Percentiles rank a stretch among this genome's conserved stretches.
phyloP scores from a whole-genome alignment of 1,140 invertebrate species.

The Drosophila kanapiae region DNA sequence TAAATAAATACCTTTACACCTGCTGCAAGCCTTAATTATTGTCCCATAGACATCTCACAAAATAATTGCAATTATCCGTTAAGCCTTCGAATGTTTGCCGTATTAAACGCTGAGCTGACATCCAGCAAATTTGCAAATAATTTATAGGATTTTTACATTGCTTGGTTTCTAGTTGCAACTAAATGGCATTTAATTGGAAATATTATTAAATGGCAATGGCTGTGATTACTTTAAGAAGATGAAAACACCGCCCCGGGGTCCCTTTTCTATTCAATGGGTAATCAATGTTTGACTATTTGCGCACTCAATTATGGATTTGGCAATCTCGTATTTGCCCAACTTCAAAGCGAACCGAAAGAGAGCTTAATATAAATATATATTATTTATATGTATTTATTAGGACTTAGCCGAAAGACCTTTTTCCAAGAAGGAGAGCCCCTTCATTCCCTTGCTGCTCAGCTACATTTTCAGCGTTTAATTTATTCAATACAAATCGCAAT shows the following conservation, averaged over 20 bases:
- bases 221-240: constrained; percentile 13
- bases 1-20: neutral
- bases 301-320: constrained; percentile 43
- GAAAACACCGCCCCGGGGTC: constrained; percentile 12
- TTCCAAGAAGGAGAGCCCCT: neutral
- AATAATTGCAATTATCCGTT: neutral
- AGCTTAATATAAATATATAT: constrained; percentile 9
- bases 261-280: constrained; percentile 11
- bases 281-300: constrained; percentile 33
- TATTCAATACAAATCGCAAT: constrained; percentile 59
- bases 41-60: neutral
- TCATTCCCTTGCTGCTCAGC: neutral
- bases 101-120: neutral
- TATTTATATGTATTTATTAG: constrained; percentile 14
- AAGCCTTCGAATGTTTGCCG: neutral
- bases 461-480: constrained; percentile 52
- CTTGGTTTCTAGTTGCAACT: neutral
- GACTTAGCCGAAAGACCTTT: neutral
- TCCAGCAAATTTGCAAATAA: neutral
- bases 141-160: constrained; percentile 1
- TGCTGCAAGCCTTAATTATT: neutral
- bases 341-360: constrained; percentile 13
- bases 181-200: constrained; percentile 1
- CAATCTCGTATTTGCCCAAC: constrained; percentile 20
- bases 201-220: constrained; percentile 5